Conservation (phyloP, 2,113 vertebrate species). For the Macrotis lagotis region DNA sequence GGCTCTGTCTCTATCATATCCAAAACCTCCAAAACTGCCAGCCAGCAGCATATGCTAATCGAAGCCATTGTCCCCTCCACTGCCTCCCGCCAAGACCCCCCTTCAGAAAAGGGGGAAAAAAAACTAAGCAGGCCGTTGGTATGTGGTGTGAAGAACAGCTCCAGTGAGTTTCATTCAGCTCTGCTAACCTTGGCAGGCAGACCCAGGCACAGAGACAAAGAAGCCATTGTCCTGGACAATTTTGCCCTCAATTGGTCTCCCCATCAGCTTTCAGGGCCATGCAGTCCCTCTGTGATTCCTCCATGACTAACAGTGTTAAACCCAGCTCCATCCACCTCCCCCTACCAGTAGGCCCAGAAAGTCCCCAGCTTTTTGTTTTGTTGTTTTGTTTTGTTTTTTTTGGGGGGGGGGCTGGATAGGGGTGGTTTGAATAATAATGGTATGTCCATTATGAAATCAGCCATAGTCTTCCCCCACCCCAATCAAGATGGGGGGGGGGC, state of each 20-base stretch:
- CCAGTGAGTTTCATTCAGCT: slow-evolving; percentile 82
- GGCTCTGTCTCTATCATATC: neutral
- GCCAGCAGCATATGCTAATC: slow-evolving; percentile 61
- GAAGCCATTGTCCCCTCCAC: neutral
- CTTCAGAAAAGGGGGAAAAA: slow-evolving; percentile 43
- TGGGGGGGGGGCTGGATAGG: neutral
- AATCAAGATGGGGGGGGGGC: neutral
- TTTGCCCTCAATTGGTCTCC: slow-evolving; percentile 79
- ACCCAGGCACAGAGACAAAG: slow-evolving; percentile 81
- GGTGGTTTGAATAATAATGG: neutral
- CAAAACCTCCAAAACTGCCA: slow-evolving; percentile 4
- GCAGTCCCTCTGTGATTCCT: slow-evolving; percentile 73
- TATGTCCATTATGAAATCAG: neutral
- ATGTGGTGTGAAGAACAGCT: slow-evolving; percentile 76
- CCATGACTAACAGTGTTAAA: slow-evolving; percentile 81
- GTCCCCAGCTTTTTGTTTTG: neutral
- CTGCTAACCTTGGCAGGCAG: slow-evolving; percentile 82
- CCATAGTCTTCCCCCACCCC: neutral
- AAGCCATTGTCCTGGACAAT: slow-evolving; percentile 80
- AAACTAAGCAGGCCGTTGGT: slow-evolving; percentile 72
- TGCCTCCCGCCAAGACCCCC: slow-evolving; percentile 42
- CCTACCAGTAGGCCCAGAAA: neutral
- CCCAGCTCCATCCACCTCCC: slow-evolving; percentile 66
- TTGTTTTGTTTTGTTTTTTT: neutral
- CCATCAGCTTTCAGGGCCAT: slow-evolving; percentile 77